These are phyloP conservation scores for Pollimyrus isidori DNA, from an alignment of 2,113 vertebrate species.

Conservation along the genomic window DNA sequence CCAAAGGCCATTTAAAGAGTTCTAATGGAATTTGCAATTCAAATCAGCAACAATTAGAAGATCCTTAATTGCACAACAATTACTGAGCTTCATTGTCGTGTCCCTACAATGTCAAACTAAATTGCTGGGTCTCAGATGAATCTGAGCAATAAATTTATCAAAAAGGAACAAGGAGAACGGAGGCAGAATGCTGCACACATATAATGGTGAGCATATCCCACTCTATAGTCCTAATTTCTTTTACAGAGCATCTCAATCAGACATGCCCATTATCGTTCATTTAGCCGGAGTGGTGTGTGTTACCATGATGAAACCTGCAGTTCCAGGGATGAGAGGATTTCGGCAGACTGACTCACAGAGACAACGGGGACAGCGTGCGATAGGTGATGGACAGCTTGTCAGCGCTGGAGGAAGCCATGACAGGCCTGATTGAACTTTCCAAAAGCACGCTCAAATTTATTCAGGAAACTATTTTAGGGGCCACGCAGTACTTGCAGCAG, in stretches of 20 bases:
- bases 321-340: neutral
- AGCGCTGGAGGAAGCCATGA: neutral
- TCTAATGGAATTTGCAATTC: conserved; percentile 36
- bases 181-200: neutral
- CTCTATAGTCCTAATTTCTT: neutral
- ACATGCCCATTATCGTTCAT: neutral
- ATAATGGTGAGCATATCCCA: neutral
- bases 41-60: conserved; percentile 39
- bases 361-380: neutral
- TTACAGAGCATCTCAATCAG: neutral
- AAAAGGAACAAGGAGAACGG: neutral
- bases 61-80: conserved; percentile 32
- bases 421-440: neutral
- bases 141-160: conserved; percentile 30
- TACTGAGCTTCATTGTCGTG: conserved; percentile 27
- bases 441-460: neutral
- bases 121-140: conserved; percentile 33
- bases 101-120: conserved; percentile 41
- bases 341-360: neutral
- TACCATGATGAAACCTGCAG: neutral
- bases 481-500: neutral
- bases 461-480: neutral
- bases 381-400: neutral
- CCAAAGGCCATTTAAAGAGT: conserved; percentile 9
- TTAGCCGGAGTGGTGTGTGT: neutral